A percentile compares a stretch with the other conserved stretches of the same genome.
These are phyloP conservation scores for Drosophila willistoni DNA, from an alignment of 1,140 invertebrate species.

Conservation along the genomic window DNA sequence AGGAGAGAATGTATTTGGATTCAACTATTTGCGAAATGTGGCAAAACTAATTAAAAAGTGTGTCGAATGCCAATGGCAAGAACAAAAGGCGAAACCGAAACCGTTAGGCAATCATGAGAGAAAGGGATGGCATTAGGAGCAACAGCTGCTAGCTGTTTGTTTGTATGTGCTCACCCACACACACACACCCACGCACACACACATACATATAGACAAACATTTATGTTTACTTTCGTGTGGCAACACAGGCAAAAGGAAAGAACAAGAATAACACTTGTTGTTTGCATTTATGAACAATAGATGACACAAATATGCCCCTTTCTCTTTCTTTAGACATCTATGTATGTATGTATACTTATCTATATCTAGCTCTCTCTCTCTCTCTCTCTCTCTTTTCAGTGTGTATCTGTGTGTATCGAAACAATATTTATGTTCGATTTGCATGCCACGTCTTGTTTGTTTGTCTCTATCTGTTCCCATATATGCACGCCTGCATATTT, in stretches of 20 bases:
- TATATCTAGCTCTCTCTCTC: not conserved
- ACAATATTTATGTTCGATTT: slow-evolving; percentile 48
- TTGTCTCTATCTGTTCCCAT: too few species aligned
- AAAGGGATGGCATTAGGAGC: slow-evolving; percentile 20
- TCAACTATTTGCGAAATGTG: slow-evolving; percentile 76
- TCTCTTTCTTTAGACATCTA: not conserved
- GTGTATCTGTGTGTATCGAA: slow-evolving; percentile 3
- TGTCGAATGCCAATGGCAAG: slow-evolving; percentile 78
- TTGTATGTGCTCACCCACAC: slow-evolving; percentile 4
- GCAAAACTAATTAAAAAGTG: slow-evolving; percentile 79
- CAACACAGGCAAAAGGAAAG: slow-evolving; percentile 25
- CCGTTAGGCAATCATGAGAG: slow-evolving; percentile 22
- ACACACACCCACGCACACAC: not conserved
- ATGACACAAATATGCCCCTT: slow-evolving; percentile 12
- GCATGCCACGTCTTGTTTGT: slow-evolving; percentile 4
- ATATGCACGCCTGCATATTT: not conserved
- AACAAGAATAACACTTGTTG: slow-evolving; percentile 59
- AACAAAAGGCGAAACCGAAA: slow-evolving; percentile 64
- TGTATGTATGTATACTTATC: not conserved
- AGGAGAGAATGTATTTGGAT: slow-evolving; percentile 63
- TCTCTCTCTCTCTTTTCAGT: not conserved
- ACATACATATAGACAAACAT: not conserved
- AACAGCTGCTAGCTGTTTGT: slow-evolving; percentile 49
- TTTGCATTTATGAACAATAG: slow-evolving; percentile 55
- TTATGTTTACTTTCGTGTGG: slow-evolving; percentile 19